phyloP scores from a whole-genome alignment of 35 echinoderm and acorn worm genomes.

The Amphiura filiformis region DNA sequence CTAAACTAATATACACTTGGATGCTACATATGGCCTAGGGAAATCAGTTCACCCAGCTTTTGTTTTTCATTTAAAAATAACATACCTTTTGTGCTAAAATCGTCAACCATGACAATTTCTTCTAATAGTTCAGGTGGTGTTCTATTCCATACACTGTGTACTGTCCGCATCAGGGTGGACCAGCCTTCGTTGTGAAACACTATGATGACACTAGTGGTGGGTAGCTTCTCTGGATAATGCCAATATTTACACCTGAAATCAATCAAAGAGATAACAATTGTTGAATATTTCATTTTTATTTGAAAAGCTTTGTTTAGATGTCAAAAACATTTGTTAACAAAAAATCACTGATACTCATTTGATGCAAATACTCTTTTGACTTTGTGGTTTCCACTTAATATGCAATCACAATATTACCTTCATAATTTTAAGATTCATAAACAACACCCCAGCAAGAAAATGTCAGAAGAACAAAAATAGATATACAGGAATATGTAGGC shows the following conservation, averaged over 20 bases:
- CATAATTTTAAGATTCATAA: no score
- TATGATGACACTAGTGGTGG: slow-evolving; percentile 83
- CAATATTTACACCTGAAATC: slow-evolving; percentile 77
- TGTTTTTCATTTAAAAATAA: not conserved
- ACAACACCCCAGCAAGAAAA: no score
- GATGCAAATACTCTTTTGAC: no score
- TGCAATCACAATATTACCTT: no score
- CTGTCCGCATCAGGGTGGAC: slow-evolving; percentile 92
- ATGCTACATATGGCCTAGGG: not conserved
- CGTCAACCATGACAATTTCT: slow-evolving; percentile 86
- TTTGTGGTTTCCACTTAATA: no score
- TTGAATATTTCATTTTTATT: no score
- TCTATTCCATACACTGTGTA: slow-evolving; percentile 91
- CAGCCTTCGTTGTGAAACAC: slow-evolving; percentile 98
- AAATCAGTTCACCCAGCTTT: not conserved
- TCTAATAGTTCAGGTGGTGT: slow-evolving; percentile 69
- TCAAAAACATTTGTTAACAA: no score
- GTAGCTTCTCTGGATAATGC: slow-evolving; percentile 87
- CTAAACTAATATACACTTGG: not conserved
- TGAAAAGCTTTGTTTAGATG: no score
- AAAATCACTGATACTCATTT: no score
- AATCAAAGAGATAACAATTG: no score
- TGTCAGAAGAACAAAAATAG: no score
- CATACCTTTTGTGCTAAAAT: slow-evolving; percentile 91
- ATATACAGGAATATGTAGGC: no score